Conservation (phyloP, 2,797 vertebrate species). For the Gobio occitaniae region DNA sequence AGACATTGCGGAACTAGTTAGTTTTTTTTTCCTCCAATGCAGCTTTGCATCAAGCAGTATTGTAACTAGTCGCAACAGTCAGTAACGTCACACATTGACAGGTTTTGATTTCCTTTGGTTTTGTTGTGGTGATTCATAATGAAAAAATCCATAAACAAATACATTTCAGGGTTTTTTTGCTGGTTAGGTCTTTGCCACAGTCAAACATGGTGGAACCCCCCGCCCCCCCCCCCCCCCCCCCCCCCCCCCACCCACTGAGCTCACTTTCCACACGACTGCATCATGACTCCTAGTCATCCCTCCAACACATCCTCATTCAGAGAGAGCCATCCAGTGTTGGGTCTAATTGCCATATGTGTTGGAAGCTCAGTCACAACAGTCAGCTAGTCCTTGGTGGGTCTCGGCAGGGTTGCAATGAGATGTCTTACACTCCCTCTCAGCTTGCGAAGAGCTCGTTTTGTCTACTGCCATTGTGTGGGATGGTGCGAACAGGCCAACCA, state of each 20-base stretch:
- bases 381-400: constrained; percentile 54
- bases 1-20: too few species aligned
- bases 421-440: constrained; percentile 66
- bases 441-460: constrained; percentile 64
- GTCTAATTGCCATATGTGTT: constrained; percentile 60
- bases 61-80: neutral
- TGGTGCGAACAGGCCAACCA: constrained; percentile 61
- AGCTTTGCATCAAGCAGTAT: too few species aligned
- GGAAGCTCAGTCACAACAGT: constrained; percentile 57
- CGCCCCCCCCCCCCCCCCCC: too few species aligned
- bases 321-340: constrained; percentile 47
- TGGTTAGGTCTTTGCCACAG: neutral
- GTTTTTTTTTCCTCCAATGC: neutral
- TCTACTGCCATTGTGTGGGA: constrained; percentile 64
- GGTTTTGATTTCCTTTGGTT: neutral
- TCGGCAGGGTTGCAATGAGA: constrained; percentile 62
- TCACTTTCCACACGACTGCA: neutral
- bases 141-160: neutral
- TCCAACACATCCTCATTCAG: constrained; percentile 41
- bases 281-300: constrained; percentile 19
- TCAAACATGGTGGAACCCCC: too few species aligned
- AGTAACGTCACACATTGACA: neutral
- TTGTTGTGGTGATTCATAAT: neutral
- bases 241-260: neutral
- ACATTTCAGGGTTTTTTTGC: neutral